Base-by-base conservation (phyloP, 2,888 invertebrate species). In the Callosobruchus maculatus region DNA sequence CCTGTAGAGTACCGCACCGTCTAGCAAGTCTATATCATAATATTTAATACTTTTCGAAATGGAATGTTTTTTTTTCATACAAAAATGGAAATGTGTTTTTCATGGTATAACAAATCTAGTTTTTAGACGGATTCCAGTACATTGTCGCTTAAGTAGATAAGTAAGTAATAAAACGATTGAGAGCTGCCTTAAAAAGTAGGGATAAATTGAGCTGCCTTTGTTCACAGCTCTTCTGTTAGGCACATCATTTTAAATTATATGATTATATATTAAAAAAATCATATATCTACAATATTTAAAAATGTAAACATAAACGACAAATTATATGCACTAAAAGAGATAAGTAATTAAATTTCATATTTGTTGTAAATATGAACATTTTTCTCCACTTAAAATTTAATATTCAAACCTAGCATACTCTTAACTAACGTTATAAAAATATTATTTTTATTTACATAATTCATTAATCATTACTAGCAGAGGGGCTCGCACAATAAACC, bases 351-450 rank as follows among this genome's bases (percentile, higher is more conserved):
- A n/a, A n/a, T n/a, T n/a, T n/a, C n/a, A n/a, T n/a, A n/a, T n/a
- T n/a, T n/a, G 49, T 49, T 49, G 7, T 26, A 26, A n/a, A 49
- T 49, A 49, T 49, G 13, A 49, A 49, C 49, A 49, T 49, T 49
- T 49, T 1, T 49, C 4, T 49, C 4, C 49, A 13, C 9, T 49
- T 49, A 13, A 71, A 74, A 74, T n/a, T n/a, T n/a, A n/a, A 77
- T 71, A 73, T 76, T 70, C 49, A 75, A 73, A 74, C 49, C 72
- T 71, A 70, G 68, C 71, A 68, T 72, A 76, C 73, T 76, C 73
- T 79, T 78, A 80, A 81, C 78, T 80, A 81, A 82, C 78, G 74
- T 81, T 82, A 82, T 78, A 82, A 82, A 82, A 82, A 82, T 80
- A 82, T 81, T n/a, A 74, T 78, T 77, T 76, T 73, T 77, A 78